These are phyloP conservation scores for Calephelis nemesis DNA, from an alignment of 1,140 invertebrate genomes.

Conservation along the genomic window DNA sequence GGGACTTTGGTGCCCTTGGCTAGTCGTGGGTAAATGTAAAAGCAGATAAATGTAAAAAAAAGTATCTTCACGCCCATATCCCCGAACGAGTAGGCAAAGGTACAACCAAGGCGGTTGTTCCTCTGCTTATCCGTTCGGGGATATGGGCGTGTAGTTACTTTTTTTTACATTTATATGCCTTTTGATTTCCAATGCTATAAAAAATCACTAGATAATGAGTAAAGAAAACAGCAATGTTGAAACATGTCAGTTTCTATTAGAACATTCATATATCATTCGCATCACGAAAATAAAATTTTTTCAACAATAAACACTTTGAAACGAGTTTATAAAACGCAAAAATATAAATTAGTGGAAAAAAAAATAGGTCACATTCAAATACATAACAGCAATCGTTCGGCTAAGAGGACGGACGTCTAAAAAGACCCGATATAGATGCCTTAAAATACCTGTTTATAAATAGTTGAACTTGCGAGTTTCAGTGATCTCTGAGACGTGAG, in stretches of 20 bases:
- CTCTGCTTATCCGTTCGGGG: too few relatives aligned
- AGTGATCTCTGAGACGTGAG: conserved; percentile 20
- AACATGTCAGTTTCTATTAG: background rate
- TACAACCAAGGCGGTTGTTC: too few relatives aligned
- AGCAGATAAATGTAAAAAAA: too few relatives aligned
- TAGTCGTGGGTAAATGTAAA: too few relatives aligned
- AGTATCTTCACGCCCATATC: too few relatives aligned
- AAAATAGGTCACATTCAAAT: conserved; percentile 28
- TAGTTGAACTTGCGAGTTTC: conserved; percentile 47
- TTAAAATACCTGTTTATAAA: conserved; percentile 47
- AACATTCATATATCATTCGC: conserved; percentile 1
- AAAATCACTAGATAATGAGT: background rate
- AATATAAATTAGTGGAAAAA: conserved; percentile 18
- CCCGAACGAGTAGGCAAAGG: too few relatives aligned
- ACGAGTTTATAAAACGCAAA: conserved; percentile 5
- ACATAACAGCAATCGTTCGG: conserved; percentile 27
- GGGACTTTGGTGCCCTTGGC: too few relatives aligned
- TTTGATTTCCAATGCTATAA: too few relatives aligned
- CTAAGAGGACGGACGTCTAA: conserved; percentile 35
- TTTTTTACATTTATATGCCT: too few relatives aligned
- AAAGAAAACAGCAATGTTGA: background rate
- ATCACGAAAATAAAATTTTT: conserved; percentile 4
- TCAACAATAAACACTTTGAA: conserved; percentile 16
- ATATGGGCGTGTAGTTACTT: too few relatives aligned
- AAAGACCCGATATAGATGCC: conserved; percentile 44